phyloP scores from a whole-genome alignment of 2,888 invertebrate genomes.

The Anoplius nigerrimus region DNA sequence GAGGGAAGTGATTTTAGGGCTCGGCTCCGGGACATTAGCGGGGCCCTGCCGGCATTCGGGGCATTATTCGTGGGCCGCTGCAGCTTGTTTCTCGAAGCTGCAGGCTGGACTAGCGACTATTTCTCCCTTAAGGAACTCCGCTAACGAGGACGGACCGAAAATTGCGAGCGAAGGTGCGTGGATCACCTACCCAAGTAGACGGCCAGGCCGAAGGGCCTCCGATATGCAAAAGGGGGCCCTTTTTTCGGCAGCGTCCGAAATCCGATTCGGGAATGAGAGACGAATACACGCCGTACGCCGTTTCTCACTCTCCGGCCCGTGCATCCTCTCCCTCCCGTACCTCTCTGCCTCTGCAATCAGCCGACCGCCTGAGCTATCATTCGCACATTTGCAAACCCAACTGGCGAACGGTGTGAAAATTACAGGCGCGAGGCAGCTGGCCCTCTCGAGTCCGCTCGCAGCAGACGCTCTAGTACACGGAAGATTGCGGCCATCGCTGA shows the following conservation, averaged over 20 bases:
- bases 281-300: too few species aligned
- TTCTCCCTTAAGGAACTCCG: too few species aligned
- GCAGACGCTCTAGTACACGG: constrained; percentile 47
- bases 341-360: neutral
- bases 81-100: too few species aligned
- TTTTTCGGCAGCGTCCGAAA: neutral
- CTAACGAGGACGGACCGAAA: too few species aligned
- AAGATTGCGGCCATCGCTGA: constrained; percentile 59
- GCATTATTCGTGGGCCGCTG: too few species aligned
- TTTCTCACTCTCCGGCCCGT: neutral
- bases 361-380: constrained; percentile 59
- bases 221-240: constrained; percentile 8
- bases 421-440: constrained; percentile 57
- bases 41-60: too few species aligned
- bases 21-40: too few species aligned
- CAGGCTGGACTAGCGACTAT: too few species aligned
- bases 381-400: constrained; percentile 69
- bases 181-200: too few species aligned
- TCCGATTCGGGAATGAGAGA: too few species aligned
- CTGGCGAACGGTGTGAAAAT: constrained; percentile 72
- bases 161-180: too few species aligned
- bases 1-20: too few species aligned
- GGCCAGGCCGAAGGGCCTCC: neutral
- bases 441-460: constrained; percentile 51
- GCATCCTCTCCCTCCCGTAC: neutral